These are phyloP conservation scores for Drosophila parvula DNA, from an alignment of 1,140 invertebrate species.

Conservation along the genomic window DNA sequence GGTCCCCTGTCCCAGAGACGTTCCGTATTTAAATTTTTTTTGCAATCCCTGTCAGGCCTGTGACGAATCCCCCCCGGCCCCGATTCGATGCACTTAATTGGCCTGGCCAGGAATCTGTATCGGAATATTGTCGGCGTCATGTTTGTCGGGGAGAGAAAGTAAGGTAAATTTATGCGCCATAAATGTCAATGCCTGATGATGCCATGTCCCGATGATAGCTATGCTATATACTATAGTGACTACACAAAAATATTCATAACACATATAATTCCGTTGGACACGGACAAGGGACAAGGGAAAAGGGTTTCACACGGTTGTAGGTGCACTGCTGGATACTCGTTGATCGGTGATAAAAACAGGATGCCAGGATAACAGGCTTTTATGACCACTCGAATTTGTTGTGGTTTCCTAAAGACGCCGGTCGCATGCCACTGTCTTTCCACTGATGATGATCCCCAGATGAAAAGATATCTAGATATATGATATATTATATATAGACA, in stretches of 20 bases:
- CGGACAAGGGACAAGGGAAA: slow-evolving; percentile 1
- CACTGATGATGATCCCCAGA: background rate
- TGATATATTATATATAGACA: too few species aligned
- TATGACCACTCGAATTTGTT: slow-evolving; percentile 29
- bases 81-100: slow-evolving; percentile 80
- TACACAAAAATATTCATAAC: slow-evolving; percentile 2
- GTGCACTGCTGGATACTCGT: slow-evolving; percentile 35
- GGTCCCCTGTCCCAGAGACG: slow-evolving; percentile 16
- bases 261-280: background rate
- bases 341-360: background rate
- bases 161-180: slow-evolving; percentile 74
- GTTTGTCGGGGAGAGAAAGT: slow-evolving; percentile 55
- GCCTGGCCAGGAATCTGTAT: slow-evolving; percentile 31
- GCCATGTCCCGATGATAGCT: slow-evolving; percentile 3
- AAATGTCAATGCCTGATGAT: slow-evolving; percentile 66
- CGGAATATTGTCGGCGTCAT: background rate
- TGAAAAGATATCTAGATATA: background rate
- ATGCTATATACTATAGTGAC: background rate
- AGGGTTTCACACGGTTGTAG: slow-evolving; percentile 32
- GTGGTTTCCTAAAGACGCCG: slow-evolving; percentile 14
- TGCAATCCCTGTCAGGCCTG: slow-evolving; percentile 60
- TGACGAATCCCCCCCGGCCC: slow-evolving; percentile 56
- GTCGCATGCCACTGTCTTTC: slow-evolving; percentile 7
- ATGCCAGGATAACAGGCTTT: slow-evolving; percentile 1
- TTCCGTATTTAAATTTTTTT: slow-evolving; percentile 76